Conservation (phyloP, 2,888 invertebrate genomes). For the Creontiades dilutus region DNA sequence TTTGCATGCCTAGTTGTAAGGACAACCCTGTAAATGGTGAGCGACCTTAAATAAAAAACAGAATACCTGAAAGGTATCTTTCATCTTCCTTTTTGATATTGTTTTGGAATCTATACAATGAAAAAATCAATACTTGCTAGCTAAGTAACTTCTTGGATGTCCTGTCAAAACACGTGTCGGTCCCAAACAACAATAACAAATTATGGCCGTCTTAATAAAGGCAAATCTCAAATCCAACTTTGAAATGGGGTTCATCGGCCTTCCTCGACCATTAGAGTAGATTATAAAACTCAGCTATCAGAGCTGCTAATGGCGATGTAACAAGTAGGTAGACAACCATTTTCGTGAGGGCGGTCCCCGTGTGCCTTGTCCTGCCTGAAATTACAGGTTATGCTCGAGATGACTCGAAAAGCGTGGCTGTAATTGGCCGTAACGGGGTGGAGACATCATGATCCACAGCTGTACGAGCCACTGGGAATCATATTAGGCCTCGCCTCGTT, state of each 20-base stretch:
- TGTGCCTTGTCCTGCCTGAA: not conserved
- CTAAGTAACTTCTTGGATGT: too few relatives aligned
- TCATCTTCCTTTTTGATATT: too few relatives aligned
- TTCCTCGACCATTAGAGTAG: not conserved
- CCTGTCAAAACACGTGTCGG: not conserved
- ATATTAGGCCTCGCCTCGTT: not conserved
- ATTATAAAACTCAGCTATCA: not conserved
- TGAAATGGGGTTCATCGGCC: not conserved
- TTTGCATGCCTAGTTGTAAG: too few relatives aligned
- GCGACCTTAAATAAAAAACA: too few relatives aligned
- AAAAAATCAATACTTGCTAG: too few relatives aligned
- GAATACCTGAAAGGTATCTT: too few relatives aligned
- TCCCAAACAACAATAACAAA: not conserved
- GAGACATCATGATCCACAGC: not conserved
- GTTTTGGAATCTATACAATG: too few relatives aligned
- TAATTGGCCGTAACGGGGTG: slow-evolving; percentile 32
- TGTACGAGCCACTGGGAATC: slow-evolving; percentile 5
- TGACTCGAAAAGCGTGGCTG: slow-evolving; percentile 21
- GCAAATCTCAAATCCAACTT: not conserved
- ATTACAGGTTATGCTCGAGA: slow-evolving; percentile 38
- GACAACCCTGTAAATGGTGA: too few relatives aligned
- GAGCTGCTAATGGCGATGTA: slow-evolving; percentile 25
- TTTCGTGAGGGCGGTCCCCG: not conserved
- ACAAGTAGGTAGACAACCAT: slow-evolving; percentile 6
- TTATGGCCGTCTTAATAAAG: not conserved